Evolutionary conservation across 2,888 invertebrate species (phyloP).

Genomic region (Napeogenes sylphis): DNA sequence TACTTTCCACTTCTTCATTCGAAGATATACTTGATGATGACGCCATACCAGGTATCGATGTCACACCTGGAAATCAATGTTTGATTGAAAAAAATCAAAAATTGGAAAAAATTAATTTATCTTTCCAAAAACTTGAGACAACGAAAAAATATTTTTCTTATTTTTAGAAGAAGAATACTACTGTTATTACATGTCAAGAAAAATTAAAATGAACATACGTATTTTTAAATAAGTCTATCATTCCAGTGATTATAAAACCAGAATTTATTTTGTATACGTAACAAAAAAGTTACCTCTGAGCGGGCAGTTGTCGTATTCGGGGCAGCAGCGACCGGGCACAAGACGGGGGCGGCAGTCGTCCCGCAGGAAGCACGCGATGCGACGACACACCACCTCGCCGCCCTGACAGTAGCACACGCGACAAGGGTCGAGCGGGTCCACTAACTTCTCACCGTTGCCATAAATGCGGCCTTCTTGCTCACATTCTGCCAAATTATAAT

Average conservation of each 20-base stretch:
- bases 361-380: slow-evolving; percentile 85
- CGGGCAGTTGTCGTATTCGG: slow-evolving; percentile 89
- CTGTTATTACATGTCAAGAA: too few species aligned
- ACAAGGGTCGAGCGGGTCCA: slow-evolving; percentile 84
- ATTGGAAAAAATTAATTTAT: neutral
- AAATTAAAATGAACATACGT: too few species aligned
- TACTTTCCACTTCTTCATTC: slow-evolving; percentile 38
- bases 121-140: too few species aligned
- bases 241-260: too few species aligned
- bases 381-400: slow-evolving; percentile 86
- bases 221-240: too few species aligned
- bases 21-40: slow-evolving; percentile 42
- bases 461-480: slow-evolving; percentile 85
- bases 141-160: too few species aligned
- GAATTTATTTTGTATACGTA: neutral
- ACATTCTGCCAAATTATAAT: slow-evolving; percentile 79
- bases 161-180: too few species aligned
- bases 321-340: slow-evolving; percentile 86
- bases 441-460: slow-evolving; percentile 85
- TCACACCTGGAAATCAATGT: slow-evolving; percentile 50
- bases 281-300: slow-evolving; percentile 70
- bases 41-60: slow-evolving; percentile 51
- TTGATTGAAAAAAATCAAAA: neutral
- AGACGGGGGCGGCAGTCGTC: slow-evolving; percentile 85
- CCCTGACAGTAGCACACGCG: slow-evolving; percentile 89